Base-by-base conservation (phyloP, 2,888 invertebrate genomes). In the Cecidostiba fungosa region DNA sequence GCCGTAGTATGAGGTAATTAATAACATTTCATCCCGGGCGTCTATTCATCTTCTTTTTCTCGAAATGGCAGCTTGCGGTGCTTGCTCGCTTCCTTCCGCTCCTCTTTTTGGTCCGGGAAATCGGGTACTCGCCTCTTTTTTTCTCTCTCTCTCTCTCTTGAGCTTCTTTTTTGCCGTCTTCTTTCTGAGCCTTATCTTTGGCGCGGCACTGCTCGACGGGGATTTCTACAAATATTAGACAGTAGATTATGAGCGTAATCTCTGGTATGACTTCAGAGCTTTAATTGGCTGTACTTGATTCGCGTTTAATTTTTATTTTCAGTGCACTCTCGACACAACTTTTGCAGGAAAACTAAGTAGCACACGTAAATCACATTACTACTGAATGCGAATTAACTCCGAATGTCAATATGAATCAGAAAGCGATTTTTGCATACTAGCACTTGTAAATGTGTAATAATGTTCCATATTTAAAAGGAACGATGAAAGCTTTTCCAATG, bases 31-130 rank as follows among this genome's bases (percentile, higher is more conserved):
- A 84, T 39, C 74, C 39, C 19, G 39, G 62, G 78, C 70, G 74
- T 84, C 84, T 86, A 87, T 85, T 86, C 74, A 82, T 85, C 84
- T 84, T 86, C 66, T 82, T 84, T 84, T 85, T 77, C 82, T 79
- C 69, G 32, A 70, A 84, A 80, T 80, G 76, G 70, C 79, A 82
- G 54, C 32, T 69, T 74, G 62, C 66, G 62, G 32, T 78, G 77
- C 47, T 77, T 66, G 59, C 62, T 36, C 54, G 43, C 26, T 54
- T 69, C 69, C 73, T 73, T 70, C 70, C 54, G 54, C 54, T 14
- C 43, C 50, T 59, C 26, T 36, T 73, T 77, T 73, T 59, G n/a
- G 6, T 59, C 54, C 54, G 54, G n/a, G 54, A 59, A 59, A 59
- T 59, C 54, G 54, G 54, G 54, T 23, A n/a, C 54, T 19, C 50